phyloP scores from a whole-genome alignment of 2,797 vertebrate genomes.

The Acrocephalus scirpaceus region DNA sequence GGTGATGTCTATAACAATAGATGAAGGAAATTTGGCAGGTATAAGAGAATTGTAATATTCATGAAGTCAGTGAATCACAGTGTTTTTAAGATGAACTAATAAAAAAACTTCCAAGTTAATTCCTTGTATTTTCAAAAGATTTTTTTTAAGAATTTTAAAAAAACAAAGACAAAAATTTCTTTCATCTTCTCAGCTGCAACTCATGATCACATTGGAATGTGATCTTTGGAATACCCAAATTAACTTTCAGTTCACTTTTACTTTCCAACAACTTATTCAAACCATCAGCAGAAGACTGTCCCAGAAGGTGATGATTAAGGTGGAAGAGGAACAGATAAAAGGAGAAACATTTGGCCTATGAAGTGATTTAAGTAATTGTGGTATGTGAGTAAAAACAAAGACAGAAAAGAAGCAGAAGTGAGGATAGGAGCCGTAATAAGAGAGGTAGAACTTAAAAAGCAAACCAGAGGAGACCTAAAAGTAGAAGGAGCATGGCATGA shows the following conservation, averaged over 20 bases:
- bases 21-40: not conserved
- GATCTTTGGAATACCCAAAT: not conserved
- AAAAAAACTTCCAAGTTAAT: not conserved
- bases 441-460: not conserved
- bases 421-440: not conserved
- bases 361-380: not conserved
- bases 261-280: not conserved
- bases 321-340: not conserved
- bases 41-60: not conserved
- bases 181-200: not conserved
- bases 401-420: not conserved
- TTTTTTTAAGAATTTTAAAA: not conserved
- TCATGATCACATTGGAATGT: not conserved
- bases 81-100: not conserved
- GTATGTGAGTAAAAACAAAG: not conserved
- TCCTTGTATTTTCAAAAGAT: not conserved
- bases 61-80: not conserved
- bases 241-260: not conserved
- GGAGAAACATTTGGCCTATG: not conserved
- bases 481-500: not conserved
- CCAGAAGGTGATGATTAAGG: not conserved
- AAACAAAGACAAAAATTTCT: not conserved
- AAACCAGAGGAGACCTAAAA: not conserved
- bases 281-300: not conserved
- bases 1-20: not conserved